Evolutionary conservation across 2,113 vertebrate species (phyloP), one percentile per base, ranked within the genome.

Genomic region (Microtus pennsylvanicus): DNA sequence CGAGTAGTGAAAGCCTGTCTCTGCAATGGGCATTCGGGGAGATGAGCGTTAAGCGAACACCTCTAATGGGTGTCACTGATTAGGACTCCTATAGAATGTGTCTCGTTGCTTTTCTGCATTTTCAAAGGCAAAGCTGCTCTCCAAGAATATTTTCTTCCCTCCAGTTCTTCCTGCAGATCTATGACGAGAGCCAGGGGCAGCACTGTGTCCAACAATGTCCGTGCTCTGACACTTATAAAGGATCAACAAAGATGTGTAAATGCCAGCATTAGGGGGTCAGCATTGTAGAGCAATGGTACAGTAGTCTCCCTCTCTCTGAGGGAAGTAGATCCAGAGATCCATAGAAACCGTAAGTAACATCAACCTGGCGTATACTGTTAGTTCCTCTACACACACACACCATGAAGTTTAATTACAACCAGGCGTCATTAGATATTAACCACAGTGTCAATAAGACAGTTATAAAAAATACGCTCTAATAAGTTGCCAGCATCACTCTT

Each of bases 41-140:
- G 78, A 67, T 70, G 58, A 69, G 74, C 89, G 75, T n/a, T 58
- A 93, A 91, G 58, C 75, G 24, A 94, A 80, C 75, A 86, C 16
- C 69, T 92, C 55, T 55, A 28, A 30, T n/a, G 74, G 28, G 24
- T 91, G 52, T 82, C 52, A n/a, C 50, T 13, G 80, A 58, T 42
- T 30, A 16, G 88, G 67, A 76, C 8, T 42, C 35, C 74, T 33
- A 0, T 45, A 93, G 45, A 96, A 95, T 87, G 97, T 94, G 86
- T 96, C 87, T 90, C 90, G 92, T 91, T 89, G 95, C 95, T 97
- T 97, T 87, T 96, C 83, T 95, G 93, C 95, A 70, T 67, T 65
- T 33, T 21, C 16, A 94, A 87, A 77, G 86, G 45, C 78, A 69
- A 61, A 78, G 22, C 58, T 35, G 81, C 28, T 91, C 96, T 63